Conservation (phyloP, 2,888 invertebrate genomes). For the Notodonta ziczac region DNA sequence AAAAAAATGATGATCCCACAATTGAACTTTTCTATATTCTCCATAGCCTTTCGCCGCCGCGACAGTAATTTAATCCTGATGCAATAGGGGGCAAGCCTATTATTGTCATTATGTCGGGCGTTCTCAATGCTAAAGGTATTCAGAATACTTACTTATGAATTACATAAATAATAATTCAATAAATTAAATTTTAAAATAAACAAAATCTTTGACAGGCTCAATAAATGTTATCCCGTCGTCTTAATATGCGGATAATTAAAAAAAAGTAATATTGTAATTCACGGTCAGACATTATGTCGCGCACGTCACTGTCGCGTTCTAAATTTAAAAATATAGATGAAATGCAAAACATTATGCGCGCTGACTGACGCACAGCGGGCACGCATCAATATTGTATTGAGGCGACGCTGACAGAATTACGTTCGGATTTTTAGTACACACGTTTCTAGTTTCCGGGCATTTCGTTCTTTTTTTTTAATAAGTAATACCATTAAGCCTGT, state of each 20-base stretch:
- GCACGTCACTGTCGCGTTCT: constrained; percentile 18
- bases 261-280: constrained; percentile 18
- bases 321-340: constrained; percentile 21
- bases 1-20: too few species aligned
- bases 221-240: background rate
- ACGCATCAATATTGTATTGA: constrained; percentile 47
- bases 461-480: constrained; percentile 1
- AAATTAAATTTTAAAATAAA: background rate
- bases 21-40: too few species aligned
- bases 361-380: constrained; percentile 32
- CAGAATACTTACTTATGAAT: too few species aligned
- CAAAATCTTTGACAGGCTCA: background rate
- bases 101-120: too few species aligned
- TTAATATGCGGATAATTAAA: constrained; percentile 14
- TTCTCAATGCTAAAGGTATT: too few species aligned
- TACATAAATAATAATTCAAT: too few species aligned
- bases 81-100: too few species aligned
- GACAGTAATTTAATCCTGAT: too few species aligned
- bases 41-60: too few species aligned
- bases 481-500: background rate
- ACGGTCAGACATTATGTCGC: constrained; percentile 22
- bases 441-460: background rate
- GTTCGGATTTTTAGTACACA: constrained; percentile 15
- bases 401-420: constrained; percentile 20
- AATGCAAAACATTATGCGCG: constrained; percentile 6